These are phyloP conservation scores for Muscidifurax raptorellus DNA, from an alignment of 1,140 invertebrate species.

Conservation along the genomic window DNA sequence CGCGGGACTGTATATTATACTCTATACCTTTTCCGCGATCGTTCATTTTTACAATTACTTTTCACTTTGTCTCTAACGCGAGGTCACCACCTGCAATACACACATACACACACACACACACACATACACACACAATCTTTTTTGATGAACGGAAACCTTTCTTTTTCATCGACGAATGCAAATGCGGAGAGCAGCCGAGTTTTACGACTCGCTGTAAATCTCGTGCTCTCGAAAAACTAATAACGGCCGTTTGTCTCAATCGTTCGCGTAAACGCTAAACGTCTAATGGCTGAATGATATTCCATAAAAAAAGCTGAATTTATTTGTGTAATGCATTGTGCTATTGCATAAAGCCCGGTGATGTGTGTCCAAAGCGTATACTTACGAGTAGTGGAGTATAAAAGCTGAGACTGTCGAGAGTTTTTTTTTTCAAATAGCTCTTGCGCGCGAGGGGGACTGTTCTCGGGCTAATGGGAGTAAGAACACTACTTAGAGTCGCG, in stretches of 20 bases:
- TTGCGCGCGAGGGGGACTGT: too few relatives aligned
- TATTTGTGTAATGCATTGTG: constrained; percentile 3
- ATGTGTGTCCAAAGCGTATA: not conserved
- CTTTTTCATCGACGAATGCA: constrained; percentile 5
- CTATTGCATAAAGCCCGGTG: constrained; percentile 1
- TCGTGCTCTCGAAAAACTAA: constrained; percentile 1
- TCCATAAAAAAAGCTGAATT: constrained; percentile 21
- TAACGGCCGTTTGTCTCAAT: constrained; percentile 22
- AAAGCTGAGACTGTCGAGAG: too few relatives aligned
- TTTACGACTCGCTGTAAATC: constrained; percentile 30
- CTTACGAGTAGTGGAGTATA: too few relatives aligned
- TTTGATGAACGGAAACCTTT: constrained; percentile 6
- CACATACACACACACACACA: too few relatives aligned
- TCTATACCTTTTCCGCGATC: not conserved
- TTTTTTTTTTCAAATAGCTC: too few relatives aligned
- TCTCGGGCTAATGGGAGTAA: too few relatives aligned
- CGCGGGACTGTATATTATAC: too few relatives aligned
- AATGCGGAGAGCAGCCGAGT: not conserved
- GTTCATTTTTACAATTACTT: constrained; percentile 42
- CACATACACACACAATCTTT: not conserved
- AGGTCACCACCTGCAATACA: not conserved
- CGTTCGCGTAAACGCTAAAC: not conserved
- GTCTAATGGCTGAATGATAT: constrained; percentile 13
- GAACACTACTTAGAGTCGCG: too few relatives aligned
- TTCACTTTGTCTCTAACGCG: constrained; percentile 29